phyloP scores from a whole-genome alignment of 2,797 vertebrate species.

The Neosilurus mollespiculum region DNA sequence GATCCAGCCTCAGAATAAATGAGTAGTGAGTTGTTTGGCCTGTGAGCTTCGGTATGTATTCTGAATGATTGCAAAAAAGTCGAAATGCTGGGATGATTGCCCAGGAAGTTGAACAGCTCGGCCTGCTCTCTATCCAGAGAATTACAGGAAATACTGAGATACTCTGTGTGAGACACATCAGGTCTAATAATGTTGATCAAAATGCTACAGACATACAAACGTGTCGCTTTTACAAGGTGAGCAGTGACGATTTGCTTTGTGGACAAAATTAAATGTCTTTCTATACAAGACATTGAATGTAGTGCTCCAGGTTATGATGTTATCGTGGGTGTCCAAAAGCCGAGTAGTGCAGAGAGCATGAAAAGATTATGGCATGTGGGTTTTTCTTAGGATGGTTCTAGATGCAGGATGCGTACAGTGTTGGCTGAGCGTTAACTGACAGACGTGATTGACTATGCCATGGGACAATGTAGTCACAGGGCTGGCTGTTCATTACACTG shows the following conservation, averaged over 20 bases:
- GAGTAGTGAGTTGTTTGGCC: slow-evolving; percentile 66
- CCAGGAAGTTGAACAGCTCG: slow-evolving; percentile 65
- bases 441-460: slow-evolving; percentile 10
- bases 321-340: background rate
- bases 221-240: slow-evolving; percentile 10
- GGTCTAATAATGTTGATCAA: slow-evolving; percentile 14
- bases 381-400: background rate
- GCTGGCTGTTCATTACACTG: slow-evolving; percentile 18
- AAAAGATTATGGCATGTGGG: background rate
- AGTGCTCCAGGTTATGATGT: background rate
- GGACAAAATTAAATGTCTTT: background rate
- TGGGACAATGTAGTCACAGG: slow-evolving; percentile 13
- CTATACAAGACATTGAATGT: background rate
- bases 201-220: background rate
- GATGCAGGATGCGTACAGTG: background rate
- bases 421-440: background rate
- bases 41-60: slow-evolving; percentile 70
- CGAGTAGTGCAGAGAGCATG: background rate
- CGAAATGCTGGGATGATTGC: slow-evolving; percentile 63
- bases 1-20: slow-evolving; percentile 65
- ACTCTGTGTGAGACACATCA: slow-evolving; percentile 24
- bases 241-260: background rate
- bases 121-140: slow-evolving; percentile 62
- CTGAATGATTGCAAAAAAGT: slow-evolving; percentile 73
- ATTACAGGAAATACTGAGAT: slow-evolving; percentile 48